These are phyloP conservation scores for Platycheirus rosarum DNA, from an alignment of 2,888 invertebrate genomes.

Conservation along the genomic window DNA sequence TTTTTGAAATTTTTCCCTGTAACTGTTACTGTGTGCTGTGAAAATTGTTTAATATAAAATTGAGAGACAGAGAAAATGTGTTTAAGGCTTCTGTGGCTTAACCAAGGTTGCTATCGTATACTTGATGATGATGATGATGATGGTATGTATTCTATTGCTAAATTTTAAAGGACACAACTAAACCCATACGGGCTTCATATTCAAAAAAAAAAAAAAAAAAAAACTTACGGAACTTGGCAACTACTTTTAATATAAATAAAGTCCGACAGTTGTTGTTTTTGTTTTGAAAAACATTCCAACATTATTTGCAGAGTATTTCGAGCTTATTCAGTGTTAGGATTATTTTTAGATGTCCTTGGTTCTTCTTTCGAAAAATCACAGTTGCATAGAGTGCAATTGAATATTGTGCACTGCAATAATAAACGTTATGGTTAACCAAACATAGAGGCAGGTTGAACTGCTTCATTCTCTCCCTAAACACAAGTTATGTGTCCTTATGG, in stretches of 20 bases:
- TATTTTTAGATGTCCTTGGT: constrained; percentile 31
- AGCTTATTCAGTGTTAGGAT: constrained; percentile 50
- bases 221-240: constrained; percentile 30
- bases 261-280: constrained; percentile 27
- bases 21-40: constrained; percentile 26
- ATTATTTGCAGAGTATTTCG: constrained; percentile 58
- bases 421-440: constrained; percentile 63
- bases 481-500: background rate
- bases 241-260: constrained; percentile 33
- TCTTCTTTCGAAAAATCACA: constrained; percentile 42
- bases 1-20: background rate
- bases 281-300: constrained; percentile 38
- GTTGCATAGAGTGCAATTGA: constrained; percentile 60
- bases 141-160: constrained; percentile 37
- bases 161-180: constrained; percentile 35
- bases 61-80: constrained; percentile 39
- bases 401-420: constrained; percentile 66
- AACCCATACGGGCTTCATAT: constrained; percentile 30
- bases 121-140: constrained; percentile 28
- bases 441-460: constrained; percentile 11
- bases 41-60: constrained; percentile 60
- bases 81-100: constrained; percentile 59
- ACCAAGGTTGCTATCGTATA: constrained; percentile 52
- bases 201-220: background rate
- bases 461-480: background rate